Evolutionary conservation across 2,113 vertebrate species (phyloP), one percentile per base, ranked within the genome.

Genomic region (Forbesichthys agassizii): DNA sequence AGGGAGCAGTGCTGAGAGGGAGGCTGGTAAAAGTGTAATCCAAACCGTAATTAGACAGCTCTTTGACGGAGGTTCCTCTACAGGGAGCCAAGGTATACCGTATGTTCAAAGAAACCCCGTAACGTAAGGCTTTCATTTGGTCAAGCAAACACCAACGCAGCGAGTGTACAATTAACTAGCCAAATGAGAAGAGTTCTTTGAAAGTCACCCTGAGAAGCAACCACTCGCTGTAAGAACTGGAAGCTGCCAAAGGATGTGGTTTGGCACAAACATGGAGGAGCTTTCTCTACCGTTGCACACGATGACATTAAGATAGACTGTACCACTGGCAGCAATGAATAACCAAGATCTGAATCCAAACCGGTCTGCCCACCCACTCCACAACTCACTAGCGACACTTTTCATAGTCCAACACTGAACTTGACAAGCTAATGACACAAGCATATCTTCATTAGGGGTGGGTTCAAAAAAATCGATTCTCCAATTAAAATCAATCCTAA

Each of bases 21-120:
- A 59, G 13, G 52, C 68, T 71, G 67, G 81, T 78, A 53, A 75
- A 75, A 61, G 11, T 65, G 64, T 70, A 82, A 89, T 87, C 66
- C 79, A 77, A 84, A 51, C 59, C 64, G 53, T 64, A 57, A 67
- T 78, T 63, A 64, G 56, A 53, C 1, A 16, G 3, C 62, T 75
- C 55, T 57, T 61, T 56, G 69, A 62, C n/a, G 49, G 63, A 66
- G 42, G 58, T 53, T 10, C 9, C 9, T 58, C 55, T 27, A 70
- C 78, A 78, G 46, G 9, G 62, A 68, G 42, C 20, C 16, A 61
- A 63, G 54, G 63, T 51, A 27, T 27, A 27, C 27, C 27, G 27
- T 27, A 11, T 3, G 59, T 81, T 63, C 11, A 48, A 63, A 42
- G 48, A 14, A 57, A 75, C 51, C 51, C n/a, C n/a, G 27, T 42